phyloP scores from a whole-genome alignment of 2,113 vertebrate species.

The Glareola pratincola region DNA sequence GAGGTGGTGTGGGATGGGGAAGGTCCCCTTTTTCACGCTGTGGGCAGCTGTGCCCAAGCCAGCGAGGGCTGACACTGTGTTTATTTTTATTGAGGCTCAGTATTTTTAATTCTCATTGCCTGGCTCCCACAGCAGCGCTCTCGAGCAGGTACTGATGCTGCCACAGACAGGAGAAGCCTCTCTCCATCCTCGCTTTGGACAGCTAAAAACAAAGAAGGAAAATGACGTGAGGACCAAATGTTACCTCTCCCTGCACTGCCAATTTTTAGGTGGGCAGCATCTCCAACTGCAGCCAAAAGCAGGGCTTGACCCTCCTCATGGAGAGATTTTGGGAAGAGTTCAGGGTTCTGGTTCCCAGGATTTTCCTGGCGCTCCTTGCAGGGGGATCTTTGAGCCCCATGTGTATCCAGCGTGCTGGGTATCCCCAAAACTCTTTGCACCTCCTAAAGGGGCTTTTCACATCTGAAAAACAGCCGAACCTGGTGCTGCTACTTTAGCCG shows the following conservation, averaged over 20 bases:
- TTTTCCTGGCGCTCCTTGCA: neutral
- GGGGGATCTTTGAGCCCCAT: neutral
- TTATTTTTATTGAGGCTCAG: neutral
- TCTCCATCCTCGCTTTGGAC: neutral
- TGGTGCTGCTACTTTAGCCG: neutral
- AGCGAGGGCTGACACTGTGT: rapidly evolving
- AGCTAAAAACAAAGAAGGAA: neutral
- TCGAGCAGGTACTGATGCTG: neutral
- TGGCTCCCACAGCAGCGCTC: neutral
- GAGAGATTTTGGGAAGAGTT: neutral
- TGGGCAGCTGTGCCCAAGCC: neutral
- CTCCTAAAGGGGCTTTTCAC: neutral
- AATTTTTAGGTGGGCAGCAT: neutral
- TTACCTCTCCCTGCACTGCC: neutral
- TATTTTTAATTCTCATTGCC: neutral
- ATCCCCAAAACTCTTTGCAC: neutral
- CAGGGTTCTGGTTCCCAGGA: neutral
- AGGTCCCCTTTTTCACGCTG: rapidly evolving
- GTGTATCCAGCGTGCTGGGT: neutral
- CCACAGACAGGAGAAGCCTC: neutral
- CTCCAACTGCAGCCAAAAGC: neutral
- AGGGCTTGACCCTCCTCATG: neutral
- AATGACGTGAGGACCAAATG: neutral
- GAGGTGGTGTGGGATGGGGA: neutral
- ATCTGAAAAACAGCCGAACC: neutral